These are phyloP conservation scores for Phataginus tetradactyla DNA, from an alignment of 2,797 vertebrate species.

Conservation along the genomic window DNA sequence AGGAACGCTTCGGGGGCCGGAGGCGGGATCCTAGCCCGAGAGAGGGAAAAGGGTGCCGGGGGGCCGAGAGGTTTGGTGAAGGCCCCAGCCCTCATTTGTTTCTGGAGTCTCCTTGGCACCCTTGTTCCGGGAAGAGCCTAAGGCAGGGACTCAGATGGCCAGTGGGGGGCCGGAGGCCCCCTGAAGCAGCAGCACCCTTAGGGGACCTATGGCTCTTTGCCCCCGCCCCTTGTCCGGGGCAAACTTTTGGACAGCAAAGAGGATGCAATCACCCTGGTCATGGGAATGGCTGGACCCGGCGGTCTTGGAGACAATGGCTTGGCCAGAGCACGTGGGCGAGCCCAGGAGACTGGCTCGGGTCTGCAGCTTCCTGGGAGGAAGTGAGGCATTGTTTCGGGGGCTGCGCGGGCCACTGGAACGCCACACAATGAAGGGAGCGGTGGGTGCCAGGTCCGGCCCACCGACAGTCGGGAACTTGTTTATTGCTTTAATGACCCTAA, in stretches of 20 bases:
- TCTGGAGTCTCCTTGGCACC: not conserved
- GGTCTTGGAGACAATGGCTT: conserved; percentile 81
- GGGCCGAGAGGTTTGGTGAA: not conserved
- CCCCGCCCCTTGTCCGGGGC: conserved; percentile 1
- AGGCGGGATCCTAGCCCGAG: not conserved
- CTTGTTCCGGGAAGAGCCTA: not conserved
- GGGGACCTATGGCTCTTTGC: not conserved
- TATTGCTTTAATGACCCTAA: conserved; percentile 62
- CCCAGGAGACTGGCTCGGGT: conserved; percentile 74
- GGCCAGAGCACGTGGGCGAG: conserved; percentile 82
- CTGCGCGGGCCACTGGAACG: conserved; percentile 75
- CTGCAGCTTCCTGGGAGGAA: conserved; percentile 85
- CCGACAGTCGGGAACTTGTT: conserved; percentile 55
- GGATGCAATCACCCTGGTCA: conserved; percentile 80
- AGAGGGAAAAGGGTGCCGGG: not conserved
- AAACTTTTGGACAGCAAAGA: conserved; percentile 56
- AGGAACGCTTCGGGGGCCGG: not conserved
- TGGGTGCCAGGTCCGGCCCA: conserved; percentile 69
- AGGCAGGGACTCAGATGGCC: not conserved
- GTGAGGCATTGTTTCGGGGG: conserved; percentile 82
- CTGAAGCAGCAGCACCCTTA: not conserved
- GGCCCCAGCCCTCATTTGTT: not conserved
- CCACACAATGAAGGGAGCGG: conserved; percentile 59
- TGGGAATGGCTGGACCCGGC: conserved; percentile 69
- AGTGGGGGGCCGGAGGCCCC: not conserved